Evolutionary conservation across 2,888 invertebrate species (phyloP).

Genomic region (Pterobdella sp.): DNA sequence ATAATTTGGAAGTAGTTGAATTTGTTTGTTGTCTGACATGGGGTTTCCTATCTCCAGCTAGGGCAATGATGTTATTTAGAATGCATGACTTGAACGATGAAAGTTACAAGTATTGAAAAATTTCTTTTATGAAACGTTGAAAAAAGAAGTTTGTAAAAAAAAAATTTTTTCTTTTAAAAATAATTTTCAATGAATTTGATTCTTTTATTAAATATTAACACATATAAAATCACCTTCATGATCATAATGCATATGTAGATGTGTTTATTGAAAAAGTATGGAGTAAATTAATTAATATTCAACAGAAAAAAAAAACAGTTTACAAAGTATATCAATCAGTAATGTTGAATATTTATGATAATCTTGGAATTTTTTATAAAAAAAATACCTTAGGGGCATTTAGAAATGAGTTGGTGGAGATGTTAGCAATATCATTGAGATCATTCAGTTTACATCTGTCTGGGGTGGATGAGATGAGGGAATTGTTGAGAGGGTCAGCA

Average conservation of each 20-base stretch:
- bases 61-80: no score
- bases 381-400: not conserved
- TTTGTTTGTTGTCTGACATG: slow-evolving; percentile 27
- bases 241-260: no score
- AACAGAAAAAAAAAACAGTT: not conserved
- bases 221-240: no score
- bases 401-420: slow-evolving; percentile 10
- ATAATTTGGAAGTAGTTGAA: slow-evolving; percentile 33
- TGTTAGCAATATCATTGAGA: slow-evolving; percentile 9
- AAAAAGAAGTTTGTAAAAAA: not conserved
- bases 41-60: slow-evolving; percentile 5
- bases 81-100: no score
- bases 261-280: no score
- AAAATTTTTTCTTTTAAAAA: not conserved
- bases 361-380: not conserved
- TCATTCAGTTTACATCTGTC: slow-evolving; percentile 26
- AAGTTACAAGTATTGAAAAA: no score
- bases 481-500: slow-evolving; percentile 19
- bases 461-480: slow-evolving; percentile 27
- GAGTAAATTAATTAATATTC: not conserved
- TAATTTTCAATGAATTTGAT: not conserved
- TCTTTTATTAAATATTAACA: no score
- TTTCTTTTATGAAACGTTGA: no score
- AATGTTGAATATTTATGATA: not conserved
- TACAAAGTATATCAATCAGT: not conserved